Evolutionary conservation across 2,797 vertebrate genomes (phyloP), one percentile per base, ranked within the genome.

Genomic region (Rhinatrema bivittatum): DNA sequence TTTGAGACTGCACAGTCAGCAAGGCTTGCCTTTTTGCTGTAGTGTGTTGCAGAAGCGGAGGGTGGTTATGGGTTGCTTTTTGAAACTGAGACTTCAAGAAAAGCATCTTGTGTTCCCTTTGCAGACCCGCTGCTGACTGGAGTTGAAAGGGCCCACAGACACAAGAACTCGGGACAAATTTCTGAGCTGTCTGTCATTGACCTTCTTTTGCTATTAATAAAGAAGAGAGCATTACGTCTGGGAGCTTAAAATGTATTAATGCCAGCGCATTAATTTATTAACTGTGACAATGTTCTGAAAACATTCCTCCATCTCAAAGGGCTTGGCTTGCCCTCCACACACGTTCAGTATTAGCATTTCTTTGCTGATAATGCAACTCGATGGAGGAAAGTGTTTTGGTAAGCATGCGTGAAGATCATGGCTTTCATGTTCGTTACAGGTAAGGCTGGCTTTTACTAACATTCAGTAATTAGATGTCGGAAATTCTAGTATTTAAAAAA

Each of bases 361-460:
- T 68, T 72, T 75, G 56, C 74, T 87, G 87, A 81, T 87, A 88
- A 90, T 95, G 90, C 81, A 76, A 73, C 60, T 82, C 71, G 42
- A 91, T 97, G 93, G 90, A 92, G 75, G 75, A 78, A 55, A 74
- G 71, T 62, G 74, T 78, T 76, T 57, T 85, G 74, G 59, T 91
- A 87, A 92, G 82, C 74, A 88, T 86, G 81, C 80, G 46, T 59
- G 83, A 93, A 60, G 90, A 92, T 67, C 84, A 76, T 56, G 88
- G 89, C 50, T 86, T 87, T 80, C 89, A 94, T 67, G 86, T 99
- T 60, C 84, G 90, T 56, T 98, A 98, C 94, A 98, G 95, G 95
- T 98, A 94, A 87, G 93, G 60, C 32, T 20, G n/a, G n/a, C n/a
- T n/a, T n/a, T n/a, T n/a, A n/a, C n/a, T n/a, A n/a, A n/a, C n/a